These are phyloP conservation scores for Apolygus lucorum DNA, from an alignment of 1,140 invertebrate species.

Conservation along the genomic window DNA sequence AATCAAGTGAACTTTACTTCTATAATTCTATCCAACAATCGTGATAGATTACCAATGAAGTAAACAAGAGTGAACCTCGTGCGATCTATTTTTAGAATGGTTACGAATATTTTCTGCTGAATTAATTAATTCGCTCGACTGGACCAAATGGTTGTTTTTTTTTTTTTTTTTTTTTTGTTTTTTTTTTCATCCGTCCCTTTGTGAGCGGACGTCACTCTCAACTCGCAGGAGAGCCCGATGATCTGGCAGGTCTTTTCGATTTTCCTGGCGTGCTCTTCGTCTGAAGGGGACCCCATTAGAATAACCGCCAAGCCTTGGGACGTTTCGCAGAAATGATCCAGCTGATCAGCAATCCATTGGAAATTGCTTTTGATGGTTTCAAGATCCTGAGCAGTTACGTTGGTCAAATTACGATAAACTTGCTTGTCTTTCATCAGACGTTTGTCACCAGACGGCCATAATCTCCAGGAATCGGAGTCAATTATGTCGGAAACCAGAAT, in stretches of 20 bases:
- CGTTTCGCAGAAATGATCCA: constrained; percentile 44
- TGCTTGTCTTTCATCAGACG: constrained; percentile 97
- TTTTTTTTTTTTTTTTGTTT: too few relatives aligned
- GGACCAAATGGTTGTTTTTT: too few relatives aligned
- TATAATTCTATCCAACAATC: too few relatives aligned
- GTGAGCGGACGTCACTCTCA: constrained; percentile 85
- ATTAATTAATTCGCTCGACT: too few relatives aligned
- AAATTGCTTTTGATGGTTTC: constrained; percentile 89
- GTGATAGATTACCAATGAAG: too few relatives aligned
- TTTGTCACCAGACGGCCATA: constrained; percentile 95
- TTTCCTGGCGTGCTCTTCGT: constrained; percentile 71
- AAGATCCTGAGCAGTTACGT: constrained; percentile 75
- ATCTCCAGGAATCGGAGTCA: constrained; percentile 94
- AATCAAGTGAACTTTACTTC: too few relatives aligned
- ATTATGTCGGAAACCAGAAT: constrained; percentile 92
- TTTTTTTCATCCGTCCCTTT: constrained; percentile 86
- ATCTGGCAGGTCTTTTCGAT: constrained; percentile 60
- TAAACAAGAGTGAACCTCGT: too few relatives aligned
- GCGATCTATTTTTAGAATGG: too few relatives aligned
- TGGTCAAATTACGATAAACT: constrained; percentile 84
- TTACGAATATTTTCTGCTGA: too few relatives aligned
- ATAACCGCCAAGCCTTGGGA: constrained; percentile 54
- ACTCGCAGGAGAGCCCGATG: constrained; percentile 63
- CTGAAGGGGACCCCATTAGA: constrained; percentile 87
- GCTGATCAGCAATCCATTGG: constrained; percentile 79